Conservation (phyloP, 2,113 vertebrate genomes). For the Leptocoma aspasia region DNA sequence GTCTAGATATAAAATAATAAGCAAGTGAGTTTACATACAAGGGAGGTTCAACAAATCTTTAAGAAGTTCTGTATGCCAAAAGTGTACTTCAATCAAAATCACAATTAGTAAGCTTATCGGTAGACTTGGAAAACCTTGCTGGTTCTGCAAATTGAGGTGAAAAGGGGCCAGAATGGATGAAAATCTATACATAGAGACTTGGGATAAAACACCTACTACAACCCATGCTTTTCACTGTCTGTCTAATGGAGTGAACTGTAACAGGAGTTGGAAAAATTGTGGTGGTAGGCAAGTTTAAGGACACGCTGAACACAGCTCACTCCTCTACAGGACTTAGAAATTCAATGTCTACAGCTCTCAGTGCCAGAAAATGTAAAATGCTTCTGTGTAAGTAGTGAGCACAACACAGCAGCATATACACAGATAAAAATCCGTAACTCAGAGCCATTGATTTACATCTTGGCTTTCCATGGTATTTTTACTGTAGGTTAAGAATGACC, state of each 20-base stretch:
- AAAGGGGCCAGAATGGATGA: background rate
- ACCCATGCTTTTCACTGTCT: background rate
- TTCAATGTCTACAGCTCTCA: background rate
- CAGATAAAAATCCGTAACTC: background rate
- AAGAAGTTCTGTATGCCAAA: background rate
- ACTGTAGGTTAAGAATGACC: background rate
- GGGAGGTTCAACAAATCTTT: background rate
- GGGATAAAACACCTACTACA: background rate
- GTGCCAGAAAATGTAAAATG: background rate
- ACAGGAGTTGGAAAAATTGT: background rate
- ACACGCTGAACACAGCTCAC: background rate
- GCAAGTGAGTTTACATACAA: background rate
- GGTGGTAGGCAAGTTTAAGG: background rate
- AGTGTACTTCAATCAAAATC: background rate
- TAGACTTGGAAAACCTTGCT: background rate
- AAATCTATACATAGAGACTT: background rate
- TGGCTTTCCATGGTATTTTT: background rate
- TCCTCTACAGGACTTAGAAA: background rate
- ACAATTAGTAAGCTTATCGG: background rate
- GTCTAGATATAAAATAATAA: constrained; percentile 78
- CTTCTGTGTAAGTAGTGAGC: background rate
- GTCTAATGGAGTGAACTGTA: background rate
- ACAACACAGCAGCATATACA: background rate
- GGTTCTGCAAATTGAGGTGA: background rate
- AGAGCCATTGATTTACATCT: background rate